Conservation (phyloP, 2,888 invertebrate species). For the Pocota personata region DNA sequence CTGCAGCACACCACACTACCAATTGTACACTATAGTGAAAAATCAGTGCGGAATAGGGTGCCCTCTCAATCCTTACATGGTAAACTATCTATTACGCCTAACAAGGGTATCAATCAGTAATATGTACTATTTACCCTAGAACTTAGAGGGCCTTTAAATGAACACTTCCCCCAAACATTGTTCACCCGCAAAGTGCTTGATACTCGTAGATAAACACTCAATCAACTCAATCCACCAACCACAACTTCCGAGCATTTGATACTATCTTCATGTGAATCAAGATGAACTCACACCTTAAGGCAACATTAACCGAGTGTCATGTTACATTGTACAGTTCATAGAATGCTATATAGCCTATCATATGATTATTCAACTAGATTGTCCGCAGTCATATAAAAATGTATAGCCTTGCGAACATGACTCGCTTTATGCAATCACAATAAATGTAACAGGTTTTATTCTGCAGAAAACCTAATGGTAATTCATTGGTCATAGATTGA, state of each 20-base stretch:
- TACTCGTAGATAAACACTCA: neutral
- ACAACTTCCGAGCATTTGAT: constrained; percentile 49
- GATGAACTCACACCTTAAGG: constrained; percentile 23
- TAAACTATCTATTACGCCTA: too few species aligned
- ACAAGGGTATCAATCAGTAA: too few species aligned
- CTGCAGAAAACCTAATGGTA: neutral
- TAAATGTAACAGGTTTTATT: neutral
- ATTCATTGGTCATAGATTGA: neutral
- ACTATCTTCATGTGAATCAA: constrained; percentile 8
- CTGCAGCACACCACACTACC: too few species aligned
- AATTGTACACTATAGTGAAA: too few species aligned
- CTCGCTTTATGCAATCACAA: constrained; percentile 15
- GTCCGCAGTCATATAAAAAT: neutral
- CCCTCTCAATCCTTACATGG: too few species aligned
- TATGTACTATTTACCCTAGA: too few species aligned
- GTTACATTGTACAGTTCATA: neutral
- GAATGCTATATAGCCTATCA: neutral
- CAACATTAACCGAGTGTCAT: neutral
- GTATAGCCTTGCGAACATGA: constrained; percentile 15
- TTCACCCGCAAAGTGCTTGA: neutral
- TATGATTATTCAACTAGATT: neutral
- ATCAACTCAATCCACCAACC: constrained; percentile 1
- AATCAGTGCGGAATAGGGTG: too few species aligned
- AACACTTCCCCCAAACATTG: neutral
- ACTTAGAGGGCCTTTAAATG: neutral